Evolutionary conservation across 2,113 vertebrate genomes (phyloP).

Genomic region (Microcebus murinus): DNA sequence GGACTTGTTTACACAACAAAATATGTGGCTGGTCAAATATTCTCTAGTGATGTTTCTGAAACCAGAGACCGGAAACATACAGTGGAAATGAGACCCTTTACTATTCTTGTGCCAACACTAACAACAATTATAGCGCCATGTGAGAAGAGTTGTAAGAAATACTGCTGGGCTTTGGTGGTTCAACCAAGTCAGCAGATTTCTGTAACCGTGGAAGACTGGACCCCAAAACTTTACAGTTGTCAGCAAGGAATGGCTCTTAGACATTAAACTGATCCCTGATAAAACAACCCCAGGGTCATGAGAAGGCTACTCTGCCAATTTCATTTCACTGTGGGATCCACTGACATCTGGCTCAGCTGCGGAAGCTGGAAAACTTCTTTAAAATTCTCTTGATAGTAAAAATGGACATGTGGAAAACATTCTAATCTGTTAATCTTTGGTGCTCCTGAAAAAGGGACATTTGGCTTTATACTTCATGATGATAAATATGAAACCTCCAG

Average conservation of each 20-base stretch:
- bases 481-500: conserved; percentile 86
- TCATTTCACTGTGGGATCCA: conserved; percentile 89
- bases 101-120: conserved; percentile 91
- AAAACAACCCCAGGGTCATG: conserved; percentile 87
- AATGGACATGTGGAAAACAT: conserved; percentile 97
- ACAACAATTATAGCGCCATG: conserved; percentile 92
- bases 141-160: conserved; percentile 92
- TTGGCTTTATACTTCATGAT: conserved; percentile 87
- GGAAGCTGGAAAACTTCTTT: conserved; percentile 95
- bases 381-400: conserved; percentile 94
- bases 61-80: conserved; percentile 90
- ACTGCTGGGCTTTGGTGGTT: conserved; percentile 88
- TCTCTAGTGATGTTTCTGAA: conserved; percentile 90
- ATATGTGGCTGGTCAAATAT: conserved; percentile 91
- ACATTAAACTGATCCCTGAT: conserved; percentile 87
- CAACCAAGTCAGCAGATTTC: conserved; percentile 91
- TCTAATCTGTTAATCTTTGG: conserved; percentile 92
- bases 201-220: conserved; percentile 87
- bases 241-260: conserved; percentile 85
- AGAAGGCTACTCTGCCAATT: conserved; percentile 92
- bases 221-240: conserved; percentile 84
- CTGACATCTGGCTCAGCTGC: conserved; percentile 94
- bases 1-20: conserved; percentile 92
- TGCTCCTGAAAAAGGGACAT: conserved; percentile 87
- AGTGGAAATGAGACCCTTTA: conserved; percentile 89